Conservation (phyloP, 2,888 invertebrate genomes). For the Lycia hirtaria region DNA sequence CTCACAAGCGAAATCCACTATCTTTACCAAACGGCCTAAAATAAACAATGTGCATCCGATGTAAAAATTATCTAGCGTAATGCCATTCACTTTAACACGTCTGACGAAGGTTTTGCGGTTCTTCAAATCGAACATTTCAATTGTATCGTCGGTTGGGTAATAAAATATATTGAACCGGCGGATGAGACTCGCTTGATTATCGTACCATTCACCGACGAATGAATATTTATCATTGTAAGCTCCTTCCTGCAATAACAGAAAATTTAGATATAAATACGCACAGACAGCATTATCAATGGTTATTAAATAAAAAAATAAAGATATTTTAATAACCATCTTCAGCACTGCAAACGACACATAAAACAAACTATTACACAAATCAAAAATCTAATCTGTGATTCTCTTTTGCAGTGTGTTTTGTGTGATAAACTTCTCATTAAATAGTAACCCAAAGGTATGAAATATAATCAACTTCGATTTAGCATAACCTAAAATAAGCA, state of each 20-base stretch:
- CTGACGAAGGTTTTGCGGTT: constrained; percentile 88
- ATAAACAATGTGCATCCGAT: constrained; percentile 90
- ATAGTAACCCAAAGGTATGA: too few relatives aligned
- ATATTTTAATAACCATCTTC: constrained; percentile 2
- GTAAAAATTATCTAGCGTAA: constrained; percentile 88
- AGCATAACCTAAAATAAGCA: too few relatives aligned
- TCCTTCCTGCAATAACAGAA: constrained; percentile 65
- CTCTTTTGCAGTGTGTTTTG: not conserved
- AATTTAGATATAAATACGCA: not conserved
- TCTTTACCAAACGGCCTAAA: constrained; percentile 90
- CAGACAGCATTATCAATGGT: too few relatives aligned
- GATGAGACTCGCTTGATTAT: constrained; percentile 90
- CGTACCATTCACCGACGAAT: constrained; percentile 95
- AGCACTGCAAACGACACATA: too few relatives aligned
- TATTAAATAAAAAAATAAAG: too few relatives aligned
- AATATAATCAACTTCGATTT: too few relatives aligned
- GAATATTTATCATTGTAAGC: constrained; percentile 83
- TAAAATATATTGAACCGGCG: constrained; percentile 92
- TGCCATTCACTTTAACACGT: constrained; percentile 88
- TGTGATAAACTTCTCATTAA: too few relatives aligned
- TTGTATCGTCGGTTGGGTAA: constrained; percentile 90
- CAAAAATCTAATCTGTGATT: not conserved
- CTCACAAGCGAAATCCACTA: constrained; percentile 90
- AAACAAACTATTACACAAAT: too few relatives aligned
- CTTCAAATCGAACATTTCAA: constrained; percentile 92